Conservation (phyloP, 1,140 invertebrate species). For the Drosophila quadrilineata region DNA sequence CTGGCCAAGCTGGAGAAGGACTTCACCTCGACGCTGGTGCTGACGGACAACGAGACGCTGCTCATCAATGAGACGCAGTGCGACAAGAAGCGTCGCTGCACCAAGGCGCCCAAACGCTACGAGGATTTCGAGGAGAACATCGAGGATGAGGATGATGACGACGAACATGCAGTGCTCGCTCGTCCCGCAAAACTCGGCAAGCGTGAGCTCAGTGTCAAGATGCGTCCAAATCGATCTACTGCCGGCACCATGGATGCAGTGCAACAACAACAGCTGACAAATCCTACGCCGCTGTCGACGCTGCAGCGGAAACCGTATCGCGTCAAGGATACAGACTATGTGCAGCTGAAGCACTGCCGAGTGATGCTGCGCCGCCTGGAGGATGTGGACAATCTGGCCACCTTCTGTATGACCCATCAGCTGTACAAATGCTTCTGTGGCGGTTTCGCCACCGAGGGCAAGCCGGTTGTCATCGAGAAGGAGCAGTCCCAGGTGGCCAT, state of each 20-base stretch:
- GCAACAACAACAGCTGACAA: no score
- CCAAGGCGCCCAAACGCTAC: constrained; percentile 73
- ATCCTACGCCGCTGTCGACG: constrained; percentile 1
- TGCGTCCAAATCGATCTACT: no score
- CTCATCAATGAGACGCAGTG: constrained; percentile 72
- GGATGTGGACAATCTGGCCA: constrained; percentile 60
- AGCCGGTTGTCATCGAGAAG: constrained; percentile 66
- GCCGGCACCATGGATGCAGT: no score
- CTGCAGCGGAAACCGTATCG: constrained; percentile 19
- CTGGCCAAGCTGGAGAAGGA: constrained; percentile 79
- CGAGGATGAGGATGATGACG: constrained; percentile 48
- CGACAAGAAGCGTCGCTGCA: constrained; percentile 76
- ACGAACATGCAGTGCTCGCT: no score
- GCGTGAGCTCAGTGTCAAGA: background rate
- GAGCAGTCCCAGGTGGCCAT: constrained; percentile 38
- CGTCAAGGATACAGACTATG: constrained; percentile 56
- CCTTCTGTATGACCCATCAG: constrained; percentile 76
- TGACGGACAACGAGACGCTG: constrained; percentile 75
- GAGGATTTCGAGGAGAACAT: constrained; percentile 69
- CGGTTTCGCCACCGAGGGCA: constrained; percentile 49
- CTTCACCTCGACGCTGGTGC: constrained; percentile 73
- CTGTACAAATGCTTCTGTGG: constrained; percentile 80
- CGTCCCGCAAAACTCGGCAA: background rate
- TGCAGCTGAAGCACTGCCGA: constrained; percentile 63
- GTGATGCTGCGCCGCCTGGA: constrained; percentile 56